Evolutionary conservation across 2,113 vertebrate genomes (phyloP), one percentile per base, ranked within the genome.

Genomic region (Hippocampus mohnikei): DNA sequence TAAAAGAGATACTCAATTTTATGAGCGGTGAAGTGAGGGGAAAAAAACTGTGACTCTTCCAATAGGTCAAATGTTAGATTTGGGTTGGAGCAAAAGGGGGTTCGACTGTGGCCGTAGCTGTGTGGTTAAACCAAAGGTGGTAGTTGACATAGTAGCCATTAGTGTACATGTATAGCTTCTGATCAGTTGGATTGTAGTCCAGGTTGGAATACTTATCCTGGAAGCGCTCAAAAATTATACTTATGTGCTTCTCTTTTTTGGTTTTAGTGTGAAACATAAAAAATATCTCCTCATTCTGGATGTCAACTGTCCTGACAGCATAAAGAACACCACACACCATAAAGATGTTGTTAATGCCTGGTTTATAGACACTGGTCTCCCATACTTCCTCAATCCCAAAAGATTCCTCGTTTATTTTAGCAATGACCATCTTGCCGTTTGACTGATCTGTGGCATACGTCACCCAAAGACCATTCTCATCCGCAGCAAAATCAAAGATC

Each of bases 281-380:
- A 82, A 93, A 93, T 25, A 93, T 92, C 62, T 94, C 92, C 16
- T 95, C 91, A 8, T 70, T 88, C 8, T 69, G 10, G 3, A 83
- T 87, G 46, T 87, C 92, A 6, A 92, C 12, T 0, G 89, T 81
- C 48, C 84, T 78, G 25, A 90, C 82, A 4, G 71, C 91, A 41
- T 94, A 93, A 25, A 94, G 81, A 5, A 91, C 88, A 1, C 92
- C 93, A 72, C 92, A 94, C 20, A 87, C 88, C 92, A 94, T 88
- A 74, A 94, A 94, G 15, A 84, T 82, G 33, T 93, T 93, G 33
- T 82, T 90, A 60, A 90, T 74, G 0, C 76, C 76, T 33, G 86
- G 89, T 70, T 92, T 93, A 21, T 85, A 90, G 33, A 92, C 76
- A 10, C 73, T 87, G 2, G 91, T 93, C 8, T 44, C 15, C 92